A percentile compares a stretch with the other conserved stretches of the same genome.
Evolutionary conservation across 2,113 vertebrate genomes (phyloP).

Genomic region (Pangasianodon gigas): DNA sequence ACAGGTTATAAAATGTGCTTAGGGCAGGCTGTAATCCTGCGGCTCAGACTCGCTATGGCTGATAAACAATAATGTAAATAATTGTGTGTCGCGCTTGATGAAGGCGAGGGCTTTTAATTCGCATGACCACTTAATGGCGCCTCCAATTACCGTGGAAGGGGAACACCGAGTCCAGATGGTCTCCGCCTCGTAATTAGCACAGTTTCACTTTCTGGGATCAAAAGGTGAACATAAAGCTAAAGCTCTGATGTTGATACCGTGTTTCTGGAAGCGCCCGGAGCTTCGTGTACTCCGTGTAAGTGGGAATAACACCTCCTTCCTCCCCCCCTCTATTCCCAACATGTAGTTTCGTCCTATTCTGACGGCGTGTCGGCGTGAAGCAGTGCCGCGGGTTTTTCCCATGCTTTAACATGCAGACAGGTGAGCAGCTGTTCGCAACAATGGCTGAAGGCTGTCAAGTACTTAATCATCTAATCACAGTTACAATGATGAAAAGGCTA

Average conservation of each 20-base stretch:
- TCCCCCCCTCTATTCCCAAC: constrained; percentile 27
- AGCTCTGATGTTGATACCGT: constrained; percentile 51
- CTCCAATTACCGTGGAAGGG: constrained; percentile 50
- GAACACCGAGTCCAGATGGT: constrained; percentile 64
- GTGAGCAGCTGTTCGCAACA: constrained; percentile 76
- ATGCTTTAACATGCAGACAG: constrained; percentile 66
- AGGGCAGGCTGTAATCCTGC: not conserved
- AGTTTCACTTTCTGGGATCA: constrained; percentile 66
- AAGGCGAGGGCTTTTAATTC: constrained; percentile 54
- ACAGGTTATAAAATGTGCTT: not conserved
- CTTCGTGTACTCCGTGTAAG: constrained; percentile 11
- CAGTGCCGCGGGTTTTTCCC: constrained; percentile 68
- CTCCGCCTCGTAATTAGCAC: constrained; percentile 62
- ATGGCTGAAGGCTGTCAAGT: constrained; percentile 64
- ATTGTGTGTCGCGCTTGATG: constrained; percentile 29
- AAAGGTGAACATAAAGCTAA: constrained; percentile 53
- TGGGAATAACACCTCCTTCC: constrained; percentile 12
- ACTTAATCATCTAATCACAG: constrained; percentile 71
- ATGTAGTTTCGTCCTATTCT: constrained; percentile 33
- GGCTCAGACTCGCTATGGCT: not conserved
- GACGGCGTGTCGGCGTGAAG: constrained; percentile 72
- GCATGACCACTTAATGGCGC: constrained; percentile 57
- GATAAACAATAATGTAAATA: constrained; percentile 33
- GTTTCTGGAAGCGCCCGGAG: constrained; percentile 39
- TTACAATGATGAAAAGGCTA: constrained; percentile 65